Conservation (phyloP, 1,140 invertebrate species). For the Apis laboriosa region DNA sequence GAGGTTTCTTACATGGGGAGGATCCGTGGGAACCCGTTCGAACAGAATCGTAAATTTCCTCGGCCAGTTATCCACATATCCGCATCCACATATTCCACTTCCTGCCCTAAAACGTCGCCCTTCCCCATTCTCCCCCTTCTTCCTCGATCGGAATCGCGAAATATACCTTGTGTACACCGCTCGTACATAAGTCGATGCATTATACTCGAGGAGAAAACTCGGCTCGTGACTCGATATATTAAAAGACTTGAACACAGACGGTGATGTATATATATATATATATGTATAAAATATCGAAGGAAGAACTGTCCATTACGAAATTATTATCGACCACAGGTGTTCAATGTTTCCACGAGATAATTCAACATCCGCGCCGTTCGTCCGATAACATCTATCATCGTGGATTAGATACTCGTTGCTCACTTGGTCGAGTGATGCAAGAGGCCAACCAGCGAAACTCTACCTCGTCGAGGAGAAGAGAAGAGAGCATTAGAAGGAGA, state of each 20-base stretch:
- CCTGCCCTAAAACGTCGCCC: conserved; percentile 17
- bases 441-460: neutral
- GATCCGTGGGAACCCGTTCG: conserved; percentile 39
- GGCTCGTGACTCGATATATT: no score
- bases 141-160: conserved; percentile 5
- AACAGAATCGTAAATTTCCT: conserved; percentile 46
- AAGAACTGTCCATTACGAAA: neutral
- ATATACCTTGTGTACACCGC: neutral
- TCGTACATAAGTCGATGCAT: neutral
- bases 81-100: conserved; percentile 41
- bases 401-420: neutral
- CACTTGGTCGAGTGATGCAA: neutral
- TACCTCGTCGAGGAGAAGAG: neutral
- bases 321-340: conserved; percentile 4
- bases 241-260: neutral
- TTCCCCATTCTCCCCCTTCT: conserved; percentile 14
- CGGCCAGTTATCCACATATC: conserved; percentile 30
- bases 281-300: neutral
- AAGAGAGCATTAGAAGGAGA: neutral
- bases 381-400: neutral
- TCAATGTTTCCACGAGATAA: neutral
- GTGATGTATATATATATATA: no score
- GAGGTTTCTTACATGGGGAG: neutral
- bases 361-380: neutral
- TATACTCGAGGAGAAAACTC: neutral